Evolutionary conservation across 2,113 vertebrate genomes (phyloP).

Genomic region (human (Homo sapiens)): GRCh38 chr19:17739501-17740000

Average conservation of each 20-base stretch:
- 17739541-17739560: background rate
- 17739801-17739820: background rate
- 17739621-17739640: background rate
- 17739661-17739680: background rate
- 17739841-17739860: no score
- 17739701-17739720: background rate
- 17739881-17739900: background rate
- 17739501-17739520: background rate
- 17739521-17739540: background rate
- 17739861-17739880: background rate
- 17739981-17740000: no score
- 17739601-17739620: background rate
- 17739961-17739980: no score
- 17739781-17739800: background rate
- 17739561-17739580: background rate
- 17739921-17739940: no score
- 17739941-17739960: no score
- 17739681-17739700: background rate
- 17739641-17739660: background rate
- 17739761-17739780: background rate
- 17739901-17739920: no score
- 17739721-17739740: background rate
- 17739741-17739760: background rate
- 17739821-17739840: background rate
- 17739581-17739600: slow-evolving; percentile 1